These are phyloP conservation scores for Takifugu ocellatus DNA, from an alignment of 2,797 vertebrate species.

Conservation along the genomic window DNA sequence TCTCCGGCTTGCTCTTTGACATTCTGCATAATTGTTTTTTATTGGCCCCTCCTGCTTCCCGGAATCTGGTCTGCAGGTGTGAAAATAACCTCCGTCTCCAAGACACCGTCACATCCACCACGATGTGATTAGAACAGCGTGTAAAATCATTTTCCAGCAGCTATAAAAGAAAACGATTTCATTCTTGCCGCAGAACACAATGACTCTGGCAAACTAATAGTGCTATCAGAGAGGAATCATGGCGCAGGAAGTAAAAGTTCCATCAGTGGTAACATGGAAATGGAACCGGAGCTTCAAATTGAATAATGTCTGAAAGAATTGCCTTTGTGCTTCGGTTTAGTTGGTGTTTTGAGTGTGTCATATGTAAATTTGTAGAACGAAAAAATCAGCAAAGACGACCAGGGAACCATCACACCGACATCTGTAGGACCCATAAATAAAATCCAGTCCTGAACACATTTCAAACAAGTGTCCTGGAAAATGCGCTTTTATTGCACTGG, in stretches of 20 bases:
- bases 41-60: conserved; percentile 29
- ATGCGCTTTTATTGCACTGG: conserved; percentile 11
- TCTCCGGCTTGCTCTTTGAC: conserved; percentile 41
- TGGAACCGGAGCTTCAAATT: conserved; percentile 46
- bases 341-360: conserved; percentile 20
- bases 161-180: conserved; percentile 63
- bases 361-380: conserved; percentile 14
- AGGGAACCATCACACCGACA: not conserved
- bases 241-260: conserved; percentile 52
- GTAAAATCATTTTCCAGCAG: conserved; percentile 55
- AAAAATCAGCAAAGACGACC: not conserved
- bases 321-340: conserved; percentile 30
- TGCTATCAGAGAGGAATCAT: conserved; percentile 63
- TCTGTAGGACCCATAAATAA: not conserved
- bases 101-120: conserved; percentile 32
- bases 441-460: not conserved
- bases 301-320: conserved; percentile 50
- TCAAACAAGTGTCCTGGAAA: conserved; percentile 5
- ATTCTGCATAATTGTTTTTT: conserved; percentile 49
- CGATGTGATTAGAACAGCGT: conserved; percentile 50
- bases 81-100: conserved; percentile 43
- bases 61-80: conserved; percentile 44
- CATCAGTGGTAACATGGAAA: conserved; percentile 53
- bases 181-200: conserved; percentile 57
- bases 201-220: conserved; percentile 63